Evolutionary conservation across 2,113 vertebrate species (phyloP), one percentile per base, ranked within the genome.

Genomic region (Crotalus horridus): DNA sequence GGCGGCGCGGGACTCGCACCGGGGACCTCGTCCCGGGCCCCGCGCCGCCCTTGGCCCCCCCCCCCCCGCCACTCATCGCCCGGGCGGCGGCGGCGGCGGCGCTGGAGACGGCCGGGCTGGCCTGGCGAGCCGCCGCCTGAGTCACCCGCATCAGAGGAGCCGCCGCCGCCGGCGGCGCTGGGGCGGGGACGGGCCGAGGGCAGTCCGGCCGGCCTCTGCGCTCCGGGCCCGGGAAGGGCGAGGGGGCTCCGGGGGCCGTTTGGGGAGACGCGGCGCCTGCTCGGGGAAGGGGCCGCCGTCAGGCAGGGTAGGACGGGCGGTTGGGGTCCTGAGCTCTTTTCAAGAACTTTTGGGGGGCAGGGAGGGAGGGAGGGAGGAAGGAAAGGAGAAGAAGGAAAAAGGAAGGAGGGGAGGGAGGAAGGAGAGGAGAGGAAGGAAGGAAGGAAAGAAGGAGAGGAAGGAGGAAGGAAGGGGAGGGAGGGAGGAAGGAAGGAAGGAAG

Each of bases 111-210:
- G 85, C 85, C 91, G 58, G 91, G 59, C 91, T 54, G 53, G 91
- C 61, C 15, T 46, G 11, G 61, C 39, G 9, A 59, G 74, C 55
- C 55, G n/a, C 89, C 81, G 89, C 81, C 74, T 93, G 92, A 86
- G 21, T 93, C 88, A 90, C 54, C 89, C 2, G 23, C 90, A 58
- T 58, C 53, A 48, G 24, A 91, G 43, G 85, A 74, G 88, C 88
- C 69, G 92, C 88, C 96, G 94, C 95, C 96, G 93, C 95, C 23
- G 51, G 17, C 53, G 53, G 69, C 26, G 17, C 55, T 39, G n/a
- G 5, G 74, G 51, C 5, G 12, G 58, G n/a, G 46, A n/a, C 24
- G 6, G 61, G 39, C 53, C 53, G 20, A 81, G 90, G 69, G 69
- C 69, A 81, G 51, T 17, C n/a, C 69, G 13, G 69, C n/a, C n/a